Evolutionary conservation across 2,888 invertebrate species (phyloP).

Genomic region (Cylloceria caligata): DNA sequence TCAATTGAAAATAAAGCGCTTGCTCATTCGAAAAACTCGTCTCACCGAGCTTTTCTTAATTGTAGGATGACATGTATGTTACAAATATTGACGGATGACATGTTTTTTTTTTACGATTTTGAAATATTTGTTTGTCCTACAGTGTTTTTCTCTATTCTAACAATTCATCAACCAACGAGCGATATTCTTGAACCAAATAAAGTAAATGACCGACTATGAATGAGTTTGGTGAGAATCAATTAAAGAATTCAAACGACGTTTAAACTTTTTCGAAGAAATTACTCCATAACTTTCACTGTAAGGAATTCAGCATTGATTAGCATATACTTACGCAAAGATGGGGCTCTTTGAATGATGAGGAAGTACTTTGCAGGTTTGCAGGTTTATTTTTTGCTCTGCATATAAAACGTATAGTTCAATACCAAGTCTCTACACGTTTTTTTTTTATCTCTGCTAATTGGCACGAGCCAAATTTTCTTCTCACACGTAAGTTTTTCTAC

Average conservation of each 20-base stretch:
- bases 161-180: not conserved
- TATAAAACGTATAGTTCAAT: constrained; percentile 1
- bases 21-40: too few relatives aligned
- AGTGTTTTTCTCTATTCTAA: not conserved
- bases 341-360: not conserved
- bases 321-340: not conserved
- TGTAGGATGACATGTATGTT: too few relatives aligned
- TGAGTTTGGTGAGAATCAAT: too few relatives aligned
- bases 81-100: not conserved
- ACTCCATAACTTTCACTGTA: not conserved
- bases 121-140: not conserved
- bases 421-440: not conserved
- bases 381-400: constrained; percentile 8
- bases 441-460: constrained; percentile 44
- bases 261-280: not conserved
- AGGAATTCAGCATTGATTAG: not conserved
- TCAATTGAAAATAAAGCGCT: too few relatives aligned
- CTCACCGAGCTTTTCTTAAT: too few relatives aligned
- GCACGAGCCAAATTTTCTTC: constrained; percentile 48
- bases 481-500: constrained; percentile 22
- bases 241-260: not conserved
- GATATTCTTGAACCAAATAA: not conserved
- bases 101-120: too few relatives aligned
- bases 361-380: not conserved
- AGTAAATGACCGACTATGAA: not conserved